Percentiles rank a stretch among this genome's conserved stretches.
Evolutionary conservation across 2,113 vertebrate genomes (phyloP).

Genomic region (Dicentrarchus labrax): DNA sequence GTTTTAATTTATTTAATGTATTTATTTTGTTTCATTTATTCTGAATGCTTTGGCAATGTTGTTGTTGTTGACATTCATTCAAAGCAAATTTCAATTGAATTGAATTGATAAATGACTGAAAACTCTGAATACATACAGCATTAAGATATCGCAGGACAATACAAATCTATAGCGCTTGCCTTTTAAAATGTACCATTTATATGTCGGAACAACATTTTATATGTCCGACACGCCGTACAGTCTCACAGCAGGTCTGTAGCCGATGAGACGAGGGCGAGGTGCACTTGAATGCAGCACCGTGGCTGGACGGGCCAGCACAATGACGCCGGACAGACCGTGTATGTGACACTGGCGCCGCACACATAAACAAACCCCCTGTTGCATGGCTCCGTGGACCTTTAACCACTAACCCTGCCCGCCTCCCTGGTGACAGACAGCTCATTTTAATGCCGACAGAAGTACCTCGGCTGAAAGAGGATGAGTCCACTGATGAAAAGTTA

Average conservation of each 20-base stretch:
- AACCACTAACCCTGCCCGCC: background rate
- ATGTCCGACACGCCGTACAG: background rate
- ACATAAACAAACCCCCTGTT: slow-evolving; percentile 70
- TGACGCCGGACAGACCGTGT: slow-evolving; percentile 45
- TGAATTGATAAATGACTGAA: background rate
- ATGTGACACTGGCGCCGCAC: slow-evolving; percentile 38
- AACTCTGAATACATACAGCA: background rate
- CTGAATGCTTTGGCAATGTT: too few species aligned
- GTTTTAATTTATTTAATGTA: too few species aligned
- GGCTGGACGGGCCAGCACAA: slow-evolving; percentile 24
- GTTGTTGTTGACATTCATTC: too few species aligned
- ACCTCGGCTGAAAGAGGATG: background rate
- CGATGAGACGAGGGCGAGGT: rapidly evolving
- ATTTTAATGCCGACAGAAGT: background rate
- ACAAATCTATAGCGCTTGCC: rapidly evolving
- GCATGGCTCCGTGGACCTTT: slow-evolving; percentile 30
- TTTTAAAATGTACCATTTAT: background rate
- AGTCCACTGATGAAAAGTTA: slow-evolving; percentile 33
- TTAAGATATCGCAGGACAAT: background rate
- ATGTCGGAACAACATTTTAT: too few species aligned
- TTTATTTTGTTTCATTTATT: too few species aligned
- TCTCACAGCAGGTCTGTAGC: background rate
- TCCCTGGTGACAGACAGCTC: background rate
- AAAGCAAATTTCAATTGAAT: too few species aligned
- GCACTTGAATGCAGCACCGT: slow-evolving; percentile 50